Evolutionary conservation across 2,888 invertebrate genomes (phyloP).

Genomic region (Chironomus riparius): DNA sequence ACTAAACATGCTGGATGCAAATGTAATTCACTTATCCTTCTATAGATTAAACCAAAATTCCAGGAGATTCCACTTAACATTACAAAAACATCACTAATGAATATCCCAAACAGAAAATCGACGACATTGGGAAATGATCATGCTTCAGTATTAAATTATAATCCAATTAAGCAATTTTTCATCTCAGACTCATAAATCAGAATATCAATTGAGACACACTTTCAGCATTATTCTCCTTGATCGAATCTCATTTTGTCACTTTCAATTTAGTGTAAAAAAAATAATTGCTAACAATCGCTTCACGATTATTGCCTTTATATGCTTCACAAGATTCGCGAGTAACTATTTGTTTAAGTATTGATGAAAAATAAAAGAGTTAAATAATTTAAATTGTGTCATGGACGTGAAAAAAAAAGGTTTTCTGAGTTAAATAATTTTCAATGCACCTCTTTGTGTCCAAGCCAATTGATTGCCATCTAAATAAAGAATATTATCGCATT

Average conservation of each 20-base stretch:
- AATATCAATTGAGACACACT: slow-evolving; percentile 6
- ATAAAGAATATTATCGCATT: neutral
- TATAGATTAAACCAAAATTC: too few species aligned
- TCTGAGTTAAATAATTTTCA: neutral
- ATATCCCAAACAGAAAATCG: too few species aligned
- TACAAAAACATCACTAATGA: too few species aligned
- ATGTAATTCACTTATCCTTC: too few species aligned
- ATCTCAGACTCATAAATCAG: neutral
- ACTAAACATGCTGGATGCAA: too few species aligned
- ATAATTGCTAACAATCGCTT: too few species aligned
- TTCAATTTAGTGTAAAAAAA: slow-evolving; percentile 6
- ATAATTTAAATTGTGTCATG: neutral
- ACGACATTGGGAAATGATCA: too few species aligned
- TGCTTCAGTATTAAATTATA: too few species aligned
- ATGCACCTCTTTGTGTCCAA: neutral
- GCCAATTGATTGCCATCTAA: neutral
- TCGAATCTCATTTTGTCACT: slow-evolving; percentile 13
- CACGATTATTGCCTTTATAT: neutral
- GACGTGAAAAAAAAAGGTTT: neutral
- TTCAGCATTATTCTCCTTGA: slow-evolving; percentile 1
- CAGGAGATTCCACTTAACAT: too few species aligned
- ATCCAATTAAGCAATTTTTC: neutral
- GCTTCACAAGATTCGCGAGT: neutral
- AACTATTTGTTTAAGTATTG: neutral
- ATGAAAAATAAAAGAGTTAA: neutral